Conservation (phyloP, 35 echinoderm and acorn worm species). For the Heliocidaris erythrogramma region DNA sequence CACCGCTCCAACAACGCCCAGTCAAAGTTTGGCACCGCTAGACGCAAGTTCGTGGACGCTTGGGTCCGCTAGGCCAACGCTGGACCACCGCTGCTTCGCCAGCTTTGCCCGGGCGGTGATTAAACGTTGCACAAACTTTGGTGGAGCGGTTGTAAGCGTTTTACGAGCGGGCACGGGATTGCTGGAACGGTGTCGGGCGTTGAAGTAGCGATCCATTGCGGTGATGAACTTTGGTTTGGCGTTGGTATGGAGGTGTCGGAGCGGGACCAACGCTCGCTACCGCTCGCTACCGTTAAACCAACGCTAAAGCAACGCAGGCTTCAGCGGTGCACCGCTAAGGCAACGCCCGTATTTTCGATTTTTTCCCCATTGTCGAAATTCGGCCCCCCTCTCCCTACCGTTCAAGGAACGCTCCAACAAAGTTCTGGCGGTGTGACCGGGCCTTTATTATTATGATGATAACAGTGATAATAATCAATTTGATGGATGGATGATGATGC, state of each 20-base stretch:
- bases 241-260: constrained; percentile 36
- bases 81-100: too few species aligned
- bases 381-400: constrained; percentile 27
- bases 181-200: constrained; percentile 18
- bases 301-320: constrained; percentile 25
- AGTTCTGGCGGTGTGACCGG: constrained; percentile 28
- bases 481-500: too few species aligned
- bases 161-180: constrained; percentile 17
- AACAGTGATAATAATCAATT: too few species aligned
- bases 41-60: constrained; percentile 25
- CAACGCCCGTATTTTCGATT: constrained; percentile 41
- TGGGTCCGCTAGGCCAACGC: constrained; percentile 38
- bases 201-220: constrained; percentile 11
- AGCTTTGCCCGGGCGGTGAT: too few species aligned
- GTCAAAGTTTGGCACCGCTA: constrained; percentile 28
- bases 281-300: constrained; percentile 38
- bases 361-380: background rate
- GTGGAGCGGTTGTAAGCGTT: constrained; percentile 5
- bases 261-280: constrained; percentile 37
- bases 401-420: constrained; percentile 41
- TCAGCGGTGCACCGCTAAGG: constrained; percentile 32
- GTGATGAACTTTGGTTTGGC: constrained; percentile 31
- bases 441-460: too few species aligned
- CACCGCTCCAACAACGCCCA: constrained; percentile 36
- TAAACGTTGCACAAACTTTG: too few species aligned